These are phyloP conservation scores for Tachina lurida DNA, from an alignment of 2,888 invertebrate species.

Conservation along the genomic window DNA sequence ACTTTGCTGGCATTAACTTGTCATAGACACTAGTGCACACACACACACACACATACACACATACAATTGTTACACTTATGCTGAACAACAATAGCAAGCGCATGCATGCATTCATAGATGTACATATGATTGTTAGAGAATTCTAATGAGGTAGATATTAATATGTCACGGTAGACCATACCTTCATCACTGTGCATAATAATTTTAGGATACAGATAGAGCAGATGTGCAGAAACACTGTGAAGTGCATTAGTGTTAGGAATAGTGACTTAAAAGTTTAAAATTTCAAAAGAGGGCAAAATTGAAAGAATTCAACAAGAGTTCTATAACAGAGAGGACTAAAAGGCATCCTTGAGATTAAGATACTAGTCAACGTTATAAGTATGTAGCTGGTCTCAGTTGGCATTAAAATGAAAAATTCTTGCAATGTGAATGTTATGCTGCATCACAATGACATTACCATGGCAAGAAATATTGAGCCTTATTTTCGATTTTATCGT, in stretches of 20 bases:
- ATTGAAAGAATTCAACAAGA: neutral
- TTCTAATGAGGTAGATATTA: constrained; percentile 28
- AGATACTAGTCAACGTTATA: no score
- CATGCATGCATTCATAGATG: constrained; percentile 6
- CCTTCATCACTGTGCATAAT: neutral
- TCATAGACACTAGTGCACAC: constrained; percentile 43
- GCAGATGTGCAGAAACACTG: no score
- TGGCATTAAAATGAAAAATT: no score
- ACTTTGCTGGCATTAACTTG: constrained; percentile 70
- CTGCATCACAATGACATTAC: no score
- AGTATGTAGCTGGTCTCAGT: no score
- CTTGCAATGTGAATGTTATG: no score
- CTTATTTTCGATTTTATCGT: no score
- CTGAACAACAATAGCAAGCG: neutral
- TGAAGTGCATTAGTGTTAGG: neutral
- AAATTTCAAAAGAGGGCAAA: neutral
- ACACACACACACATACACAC: constrained; percentile 1
- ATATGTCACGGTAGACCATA: constrained; percentile 23
- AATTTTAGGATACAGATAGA: neutral
- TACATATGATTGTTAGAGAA: neutral
- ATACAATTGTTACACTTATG: neutral
- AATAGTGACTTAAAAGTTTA: neutral
- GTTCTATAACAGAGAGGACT: neutral
- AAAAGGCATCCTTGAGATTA: no score
- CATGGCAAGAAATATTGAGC: no score